Conservation (phyloP, 2,888 invertebrate species). For the Elaeidobius kamerunicus region DNA sequence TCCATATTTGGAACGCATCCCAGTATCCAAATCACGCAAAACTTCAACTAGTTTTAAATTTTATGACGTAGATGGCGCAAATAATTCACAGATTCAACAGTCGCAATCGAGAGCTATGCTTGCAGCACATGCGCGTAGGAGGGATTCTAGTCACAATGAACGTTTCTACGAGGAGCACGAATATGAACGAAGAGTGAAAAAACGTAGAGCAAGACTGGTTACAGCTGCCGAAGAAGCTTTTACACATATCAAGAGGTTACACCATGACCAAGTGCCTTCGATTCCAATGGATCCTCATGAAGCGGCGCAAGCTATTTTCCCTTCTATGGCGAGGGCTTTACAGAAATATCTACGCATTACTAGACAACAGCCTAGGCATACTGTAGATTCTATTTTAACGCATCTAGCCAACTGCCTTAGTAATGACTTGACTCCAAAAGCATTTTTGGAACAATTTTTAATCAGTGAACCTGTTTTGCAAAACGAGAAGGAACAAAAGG, state of each 20-base stretch:
- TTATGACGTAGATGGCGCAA: conserved; percentile 88
- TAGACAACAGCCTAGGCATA: conserved; percentile 92
- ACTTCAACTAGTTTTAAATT: conserved; percentile 88
- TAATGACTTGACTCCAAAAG: conserved; percentile 90
- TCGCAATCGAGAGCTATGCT: conserved; percentile 69
- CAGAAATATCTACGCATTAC: conserved; percentile 96
- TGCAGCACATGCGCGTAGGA: conserved; percentile 76
- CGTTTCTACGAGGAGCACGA: conserved; percentile 98
- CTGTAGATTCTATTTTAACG: conserved; percentile 87
- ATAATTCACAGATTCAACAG: conserved; percentile 61
- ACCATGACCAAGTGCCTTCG: conserved; percentile 69
- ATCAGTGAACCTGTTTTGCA: conserved; percentile 81
- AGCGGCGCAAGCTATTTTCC: conserved; percentile 97
- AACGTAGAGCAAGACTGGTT: conserved; percentile 83
- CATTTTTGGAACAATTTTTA: conserved; percentile 93
- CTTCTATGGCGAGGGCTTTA: conserved; percentile 91
- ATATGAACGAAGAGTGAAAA: conserved; percentile 88
- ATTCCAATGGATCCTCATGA: conserved; percentile 91
- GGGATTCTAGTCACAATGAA: conserved; percentile 94
- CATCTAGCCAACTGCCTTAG: conserved; percentile 90
- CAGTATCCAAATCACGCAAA: conserved; percentile 78
- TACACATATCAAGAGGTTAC: conserved; percentile 88
- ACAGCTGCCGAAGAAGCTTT: conserved; percentile 97
- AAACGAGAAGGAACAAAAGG: conserved; percentile 76
- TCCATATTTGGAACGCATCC: conserved; percentile 89